Base-by-base conservation (phyloP, 2,797 vertebrate genomes). In the Chromis chromis region DNA sequence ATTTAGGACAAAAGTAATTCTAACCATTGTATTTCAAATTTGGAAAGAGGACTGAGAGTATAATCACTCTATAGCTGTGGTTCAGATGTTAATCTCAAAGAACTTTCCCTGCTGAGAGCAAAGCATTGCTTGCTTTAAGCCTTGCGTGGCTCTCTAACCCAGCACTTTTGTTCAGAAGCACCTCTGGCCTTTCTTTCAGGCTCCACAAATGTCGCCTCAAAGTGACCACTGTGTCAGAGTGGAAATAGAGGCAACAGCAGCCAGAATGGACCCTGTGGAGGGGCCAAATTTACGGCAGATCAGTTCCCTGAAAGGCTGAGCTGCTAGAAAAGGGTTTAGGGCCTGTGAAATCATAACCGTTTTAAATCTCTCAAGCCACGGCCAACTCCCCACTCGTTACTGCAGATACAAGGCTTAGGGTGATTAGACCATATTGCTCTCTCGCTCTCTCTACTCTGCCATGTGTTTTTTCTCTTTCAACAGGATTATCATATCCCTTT, bases 401-500 rank as follows among this genome's bases (percentile, higher is more conserved):
- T 70, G 85, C 89, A 87, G 88, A 90, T 86, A 84, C 71, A 55
- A 75, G 82, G 88, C 86, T 92, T 81, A 86, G 55, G 79, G 86
- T 86, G 88, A 92, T 91, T 89, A 89, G 82, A 84, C 85, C 74
- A 82, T 87, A 82, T 90, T 81, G 19, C 71, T 52, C 78, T 63
- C 70, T 78, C 53, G 63, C 50, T 25, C 24, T 27, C 67, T 56
- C 68, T 67, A 50, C 75, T 86, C 81, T 74, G 73, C 80, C 62
- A 82, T 86, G 74, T 80, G 77, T 76, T 79, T 83, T 87, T 81
- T 77, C 52, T 76, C 74, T 39, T 86, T 89, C 82, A 83, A 65
- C 80, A 77, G 89, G 86, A 91, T 91, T 91, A 90, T 88, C 75
- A 84, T 85, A 83, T 91, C 75, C 65, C 27, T 57, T 86, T 84